Evolutionary conservation across 2,797 vertebrate species (phyloP).

Genomic region (Chromobotia macracanthus): DNA sequence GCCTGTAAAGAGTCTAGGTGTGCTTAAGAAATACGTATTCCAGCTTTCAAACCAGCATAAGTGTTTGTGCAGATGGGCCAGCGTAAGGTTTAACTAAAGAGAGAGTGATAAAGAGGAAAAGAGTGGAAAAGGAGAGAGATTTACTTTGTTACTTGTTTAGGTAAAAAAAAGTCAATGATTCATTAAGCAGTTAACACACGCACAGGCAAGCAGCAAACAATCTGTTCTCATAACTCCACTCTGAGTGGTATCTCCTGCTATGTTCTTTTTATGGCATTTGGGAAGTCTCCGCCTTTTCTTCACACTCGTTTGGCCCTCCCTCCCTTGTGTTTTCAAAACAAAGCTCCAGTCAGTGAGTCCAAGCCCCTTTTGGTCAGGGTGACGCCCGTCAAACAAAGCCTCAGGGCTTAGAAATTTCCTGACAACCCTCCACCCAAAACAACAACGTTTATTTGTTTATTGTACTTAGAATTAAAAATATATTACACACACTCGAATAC

Average conservation of each 20-base stretch:
- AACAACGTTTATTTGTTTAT: conserved; percentile 50
- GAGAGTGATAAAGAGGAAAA: not conserved
- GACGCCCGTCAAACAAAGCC: conserved; percentile 62
- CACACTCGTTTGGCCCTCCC: conserved; percentile 42
- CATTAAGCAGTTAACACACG: conserved; percentile 5
- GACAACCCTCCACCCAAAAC: conserved; percentile 43
- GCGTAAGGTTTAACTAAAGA: not conserved
- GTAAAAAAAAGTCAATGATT: conserved; percentile 46
- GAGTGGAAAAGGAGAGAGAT: conserved; percentile 4
- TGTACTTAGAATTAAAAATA: conserved; percentile 40
- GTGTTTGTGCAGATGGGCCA: not conserved
- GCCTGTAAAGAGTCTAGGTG: conserved; percentile 8
- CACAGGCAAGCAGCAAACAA: conserved; percentile 33
- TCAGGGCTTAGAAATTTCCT: conserved; percentile 52
- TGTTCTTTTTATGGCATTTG: conserved; percentile 53
- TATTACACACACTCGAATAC: conserved; percentile 12
- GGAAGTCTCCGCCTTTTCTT: conserved; percentile 56
- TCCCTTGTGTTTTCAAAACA: conserved; percentile 54
- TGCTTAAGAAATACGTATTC: conserved; percentile 41
- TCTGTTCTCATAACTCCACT: conserved; percentile 36
- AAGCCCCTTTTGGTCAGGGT: conserved; percentile 47
- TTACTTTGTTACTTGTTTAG: conserved; percentile 36
- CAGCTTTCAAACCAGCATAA: conserved; percentile 38
- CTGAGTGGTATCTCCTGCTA: conserved; percentile 31
- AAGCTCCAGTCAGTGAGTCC: conserved; percentile 56